Evolutionary conservation across 1,140 invertebrate genomes (phyloP).

Genomic region (Macrocentrus cingulum): DNA sequence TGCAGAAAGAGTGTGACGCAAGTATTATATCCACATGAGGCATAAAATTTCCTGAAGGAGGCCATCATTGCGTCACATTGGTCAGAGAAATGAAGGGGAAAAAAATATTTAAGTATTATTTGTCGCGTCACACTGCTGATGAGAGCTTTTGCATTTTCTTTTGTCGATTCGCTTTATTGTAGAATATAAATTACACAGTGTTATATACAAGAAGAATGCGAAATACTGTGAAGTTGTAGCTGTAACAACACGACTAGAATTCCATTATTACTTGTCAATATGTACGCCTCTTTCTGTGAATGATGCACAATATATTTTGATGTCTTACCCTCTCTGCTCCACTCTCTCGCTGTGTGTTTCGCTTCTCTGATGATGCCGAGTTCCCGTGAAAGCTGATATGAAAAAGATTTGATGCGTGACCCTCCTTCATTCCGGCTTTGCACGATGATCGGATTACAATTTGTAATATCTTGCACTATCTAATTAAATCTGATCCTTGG

Average conservation of each 20-base stretch:
- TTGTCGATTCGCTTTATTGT: constrained; percentile 5
- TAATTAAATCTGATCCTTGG: constrained; percentile 45
- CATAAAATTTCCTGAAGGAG: neutral
- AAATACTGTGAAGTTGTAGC: neutral
- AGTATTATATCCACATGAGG: neutral
- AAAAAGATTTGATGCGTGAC: constrained; percentile 38
- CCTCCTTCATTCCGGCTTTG: constrained; percentile 29
- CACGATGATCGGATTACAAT: constrained; percentile 48
- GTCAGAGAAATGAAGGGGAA: neutral
- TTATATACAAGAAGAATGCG: neutral
- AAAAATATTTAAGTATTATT: neutral
- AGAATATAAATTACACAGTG: neutral
- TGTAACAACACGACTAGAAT: too few species aligned
- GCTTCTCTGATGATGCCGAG: constrained; percentile 26
- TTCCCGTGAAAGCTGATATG: constrained; percentile 44
- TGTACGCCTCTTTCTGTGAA: too few species aligned
- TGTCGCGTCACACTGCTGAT: neutral
- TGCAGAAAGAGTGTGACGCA: neutral
- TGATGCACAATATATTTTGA: too few species aligned
- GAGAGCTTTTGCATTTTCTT: neutral
- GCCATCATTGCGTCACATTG: neutral
- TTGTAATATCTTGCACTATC: constrained; percentile 39
- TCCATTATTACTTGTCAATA: too few species aligned
- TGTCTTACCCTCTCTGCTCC: too few species aligned
- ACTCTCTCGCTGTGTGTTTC: neutral